Base-by-base conservation (phyloP, 53 echinoderm and acorn worm genomes). In the Henricia sp. region DNA sequence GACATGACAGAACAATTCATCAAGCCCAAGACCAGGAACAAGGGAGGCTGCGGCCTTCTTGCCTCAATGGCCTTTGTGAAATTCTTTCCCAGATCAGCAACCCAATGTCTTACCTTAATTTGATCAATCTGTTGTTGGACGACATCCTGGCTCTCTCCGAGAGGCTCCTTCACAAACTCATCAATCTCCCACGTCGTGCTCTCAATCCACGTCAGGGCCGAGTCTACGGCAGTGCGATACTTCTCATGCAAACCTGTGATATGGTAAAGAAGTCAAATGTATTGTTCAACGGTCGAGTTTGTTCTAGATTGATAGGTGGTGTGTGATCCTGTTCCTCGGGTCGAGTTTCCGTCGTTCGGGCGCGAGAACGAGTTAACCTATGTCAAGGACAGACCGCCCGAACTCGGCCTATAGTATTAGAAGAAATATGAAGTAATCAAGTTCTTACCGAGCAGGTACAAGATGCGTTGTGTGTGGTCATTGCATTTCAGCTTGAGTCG, bases 141-240 rank as follows among this genome's bases (percentile, higher is more conserved):
- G 35, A 70, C 76, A 0, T 83, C 67, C 44, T 87, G 88, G 64
- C 88, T 88, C 39, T 89, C 92, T 16, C 90, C 94, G 0, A 94
- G 68, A 19, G 92, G 88, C 60, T 92, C 84, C 20, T 67, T 74
- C 13, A 68, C 67, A 16, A 86, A 69, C 54, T 86, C 85, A 29
- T 85, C 89, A 12, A 95, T 85, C 11, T 83, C 87, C 58, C 84
- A 51, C 26, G 84, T 86, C 19, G 89, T 87, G 51, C 95, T 92
- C 57, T 99, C 94, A 51, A 99, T 92, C 99, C 99, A 99, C 2
- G 70, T 86, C 87, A 92, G 71, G 24, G 91, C 90, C 9, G 74
- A 77, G 53, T 99, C 95, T 17, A 91, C 90, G 0, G 99, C 60
- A 14, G 62, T 70, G 39, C 90, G 86, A 64, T 86, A 99, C 66